Evolutionary conservation across 2,888 invertebrate species (phyloP).

Genomic region (Pecten maximus): DNA sequence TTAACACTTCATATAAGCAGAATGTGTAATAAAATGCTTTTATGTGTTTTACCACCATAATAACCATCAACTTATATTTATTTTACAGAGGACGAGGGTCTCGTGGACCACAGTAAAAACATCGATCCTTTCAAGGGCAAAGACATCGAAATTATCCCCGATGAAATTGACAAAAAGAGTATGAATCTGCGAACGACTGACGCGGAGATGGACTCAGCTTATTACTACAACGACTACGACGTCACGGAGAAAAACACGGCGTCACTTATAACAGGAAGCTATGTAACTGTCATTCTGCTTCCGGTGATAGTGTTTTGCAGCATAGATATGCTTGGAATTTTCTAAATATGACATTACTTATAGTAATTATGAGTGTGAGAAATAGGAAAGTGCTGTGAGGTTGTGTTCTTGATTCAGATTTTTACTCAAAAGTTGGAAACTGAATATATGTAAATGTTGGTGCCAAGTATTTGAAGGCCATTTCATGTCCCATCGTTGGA

Average conservation of each 20-base stretch:
- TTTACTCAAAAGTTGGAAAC: neutral
- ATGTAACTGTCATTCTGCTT: neutral
- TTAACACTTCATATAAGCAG: too few relatives aligned
- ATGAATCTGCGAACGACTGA: neutral
- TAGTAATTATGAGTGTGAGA: neutral
- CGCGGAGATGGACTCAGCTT: constrained; percentile 46
- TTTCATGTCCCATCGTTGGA: too few relatives aligned
- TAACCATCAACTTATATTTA: too few relatives aligned
- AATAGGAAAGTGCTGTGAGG: neutral
- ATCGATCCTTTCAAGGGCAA: constrained; percentile 47
- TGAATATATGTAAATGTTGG: neutral
- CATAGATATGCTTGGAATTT: neutral
- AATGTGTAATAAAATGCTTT: too few relatives aligned
- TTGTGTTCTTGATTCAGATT: neutral
- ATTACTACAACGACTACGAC: constrained; percentile 43
- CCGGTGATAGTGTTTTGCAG: neutral
- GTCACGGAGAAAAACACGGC: neutral
- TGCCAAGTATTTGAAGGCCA: neutral
- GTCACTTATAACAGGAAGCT: neutral
- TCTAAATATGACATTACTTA: neutral
- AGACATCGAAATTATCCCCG: constrained; percentile 37
- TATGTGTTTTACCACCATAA: too few relatives aligned
- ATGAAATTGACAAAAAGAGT: constrained; percentile 20
- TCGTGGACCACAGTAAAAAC: neutral
- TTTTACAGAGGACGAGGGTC: constrained; percentile 22